These are phyloP conservation scores for Schizaphis graminum DNA, from an alignment of 2,888 invertebrate species.

Conservation along the genomic window DNA sequence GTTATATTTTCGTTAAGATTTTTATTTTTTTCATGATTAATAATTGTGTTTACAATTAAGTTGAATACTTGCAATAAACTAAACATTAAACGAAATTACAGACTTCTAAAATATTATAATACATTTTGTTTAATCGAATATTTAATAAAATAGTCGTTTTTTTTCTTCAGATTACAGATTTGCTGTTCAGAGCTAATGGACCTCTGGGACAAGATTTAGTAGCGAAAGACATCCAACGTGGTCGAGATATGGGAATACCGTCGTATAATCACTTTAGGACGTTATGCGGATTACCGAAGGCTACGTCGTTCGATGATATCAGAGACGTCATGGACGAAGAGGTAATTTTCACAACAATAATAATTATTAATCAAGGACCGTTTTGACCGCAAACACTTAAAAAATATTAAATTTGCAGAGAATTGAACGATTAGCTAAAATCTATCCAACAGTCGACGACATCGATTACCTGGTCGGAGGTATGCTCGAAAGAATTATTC, in stretches of 20 bases:
- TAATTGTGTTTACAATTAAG: neutral
- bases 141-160: neutral
- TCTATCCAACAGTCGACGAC: slow-evolving; percentile 83
- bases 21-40: neutral
- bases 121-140: neutral
- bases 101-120: neutral
- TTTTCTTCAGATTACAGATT: slow-evolving; percentile 86
- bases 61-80: neutral
- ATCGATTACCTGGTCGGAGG: slow-evolving; percentile 96
- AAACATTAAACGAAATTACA: neutral
- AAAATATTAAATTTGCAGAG: slow-evolving; percentile 72
- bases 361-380: slow-evolving; percentile 79
- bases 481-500: slow-evolving; percentile 89
- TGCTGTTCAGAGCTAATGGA: slow-evolving; percentile 73
- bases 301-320: slow-evolving; percentile 83
- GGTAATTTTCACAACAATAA: slow-evolving; percentile 81
- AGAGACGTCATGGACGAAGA: slow-evolving; percentile 91
- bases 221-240: slow-evolving; percentile 94
- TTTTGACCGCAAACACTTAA: neutral
- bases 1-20: neutral
- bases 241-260: slow-evolving; percentile 90
- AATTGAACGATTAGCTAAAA: slow-evolving; percentile 75
- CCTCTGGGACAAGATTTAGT: slow-evolving; percentile 85
- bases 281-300: slow-evolving; percentile 87
- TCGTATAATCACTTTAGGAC: slow-evolving; percentile 94